Percentiles rank a stretch among this genome's conserved stretches.
Evolutionary conservation across 2,113 vertebrate species (phyloP).

Genomic region (Nesoenas mayeri): DNA sequence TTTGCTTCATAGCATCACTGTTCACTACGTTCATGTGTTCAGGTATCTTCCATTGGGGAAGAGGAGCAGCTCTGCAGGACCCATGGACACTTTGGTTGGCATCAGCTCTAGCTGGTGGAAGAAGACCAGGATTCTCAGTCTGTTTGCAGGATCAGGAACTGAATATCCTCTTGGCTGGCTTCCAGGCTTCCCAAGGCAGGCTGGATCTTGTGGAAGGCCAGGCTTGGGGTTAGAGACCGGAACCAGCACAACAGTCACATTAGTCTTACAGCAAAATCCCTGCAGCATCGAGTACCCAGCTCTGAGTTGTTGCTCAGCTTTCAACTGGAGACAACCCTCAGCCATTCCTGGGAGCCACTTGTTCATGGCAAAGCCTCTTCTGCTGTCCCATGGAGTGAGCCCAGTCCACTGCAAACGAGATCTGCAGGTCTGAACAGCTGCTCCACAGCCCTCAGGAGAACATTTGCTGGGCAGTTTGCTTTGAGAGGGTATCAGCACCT

Average conservation of each 20-base stretch:
- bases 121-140: neutral
- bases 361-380: neutral
- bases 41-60: neutral
- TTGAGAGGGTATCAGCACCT: neutral
- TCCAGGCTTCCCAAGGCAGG: neutral
- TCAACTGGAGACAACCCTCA: neutral
- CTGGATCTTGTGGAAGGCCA: neutral
- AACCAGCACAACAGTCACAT: neutral
- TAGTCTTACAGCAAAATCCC: neutral
- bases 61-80: neutral
- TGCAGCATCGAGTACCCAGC: rapidly evolving
- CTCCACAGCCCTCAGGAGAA: neutral
- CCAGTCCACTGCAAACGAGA: neutral
- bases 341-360: neutral
- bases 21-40: neutral
- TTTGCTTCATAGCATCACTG: neutral
- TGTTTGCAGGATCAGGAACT: neutral
- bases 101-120: neutral
- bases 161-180: neutral
- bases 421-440: neutral
- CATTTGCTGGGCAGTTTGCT: neutral
- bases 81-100: rapidly evolving
- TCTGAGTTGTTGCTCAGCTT: rapidly evolving
- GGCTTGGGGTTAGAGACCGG: neutral
- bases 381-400: neutral